Percentiles rank a stretch among this genome's conserved stretches.
Evolutionary conservation across 92 coral and sea anemone species (phyloP).

Genomic region (Heliopora coerulea): DNA sequence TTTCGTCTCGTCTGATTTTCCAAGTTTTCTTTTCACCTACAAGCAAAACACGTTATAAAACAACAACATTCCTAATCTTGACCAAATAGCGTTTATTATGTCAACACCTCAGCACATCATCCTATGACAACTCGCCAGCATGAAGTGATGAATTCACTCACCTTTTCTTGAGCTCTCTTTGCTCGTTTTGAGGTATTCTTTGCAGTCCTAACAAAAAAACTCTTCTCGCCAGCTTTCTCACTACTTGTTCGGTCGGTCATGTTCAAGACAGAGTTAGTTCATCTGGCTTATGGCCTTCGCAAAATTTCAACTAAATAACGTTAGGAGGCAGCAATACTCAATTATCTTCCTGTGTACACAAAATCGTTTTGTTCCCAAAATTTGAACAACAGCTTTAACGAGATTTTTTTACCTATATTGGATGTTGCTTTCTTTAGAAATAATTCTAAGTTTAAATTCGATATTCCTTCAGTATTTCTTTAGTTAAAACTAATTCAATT

Average conservation of each 20-base stretch:
- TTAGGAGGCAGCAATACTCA: background rate
- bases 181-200: conserved; percentile 93
- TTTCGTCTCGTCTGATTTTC: conserved; percentile 96
- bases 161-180: conserved; percentile 97
- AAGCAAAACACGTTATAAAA: background rate
- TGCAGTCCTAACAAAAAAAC: conserved; percentile 93
- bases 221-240: conserved; percentile 73
- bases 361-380: too few relatives aligned
- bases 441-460: background rate
- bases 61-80: background rate
- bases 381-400: too few relatives aligned
- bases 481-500: background rate
- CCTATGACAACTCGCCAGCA: conserved; percentile 6
- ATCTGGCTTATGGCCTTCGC: background rate
- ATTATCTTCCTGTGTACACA: background rate
- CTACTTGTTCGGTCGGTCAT: conserved; percentile 36
- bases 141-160: conserved; percentile 1
- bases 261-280: background rate
- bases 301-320: background rate
- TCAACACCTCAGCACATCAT: conserved; percentile 29
- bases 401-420: too few relatives aligned
- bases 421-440: background rate
- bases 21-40: conserved; percentile 94
- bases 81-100: background rate
- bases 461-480: background rate